phyloP scores from a whole-genome alignment of 2,113 vertebrate species.

The Phylloscopus whistleri region DNA sequence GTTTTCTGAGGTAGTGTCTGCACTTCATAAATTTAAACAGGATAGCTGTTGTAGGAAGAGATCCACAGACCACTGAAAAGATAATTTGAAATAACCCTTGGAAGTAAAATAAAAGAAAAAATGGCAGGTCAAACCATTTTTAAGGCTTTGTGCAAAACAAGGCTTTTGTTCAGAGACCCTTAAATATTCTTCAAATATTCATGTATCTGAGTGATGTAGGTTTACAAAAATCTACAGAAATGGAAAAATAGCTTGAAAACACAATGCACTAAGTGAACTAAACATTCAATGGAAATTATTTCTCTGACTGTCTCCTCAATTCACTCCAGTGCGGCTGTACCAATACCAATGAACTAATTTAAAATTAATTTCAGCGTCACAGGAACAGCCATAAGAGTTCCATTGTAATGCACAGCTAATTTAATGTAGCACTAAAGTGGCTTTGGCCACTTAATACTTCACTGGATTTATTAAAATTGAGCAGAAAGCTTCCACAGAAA shows the following conservation, averaged over 20 bases:
- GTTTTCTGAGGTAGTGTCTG: not conserved
- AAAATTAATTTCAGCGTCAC: constrained; percentile 33
- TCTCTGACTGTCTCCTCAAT: not conserved
- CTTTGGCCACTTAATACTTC: not conserved
- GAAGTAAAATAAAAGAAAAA: not conserved
- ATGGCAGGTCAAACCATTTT: not conserved
- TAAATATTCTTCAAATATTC: not conserved
- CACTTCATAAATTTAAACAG: not conserved
- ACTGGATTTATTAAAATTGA: not conserved
- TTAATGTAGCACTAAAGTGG: constrained; percentile 22
- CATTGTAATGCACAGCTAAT: constrained; percentile 15
- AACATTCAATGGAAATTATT: not conserved
- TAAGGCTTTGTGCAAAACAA: not conserved
- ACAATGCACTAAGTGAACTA: not conserved
- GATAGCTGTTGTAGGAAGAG: not conserved
- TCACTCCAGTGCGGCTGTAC: not conserved
- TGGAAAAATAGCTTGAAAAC: not conserved
- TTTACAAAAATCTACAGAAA: not conserved
- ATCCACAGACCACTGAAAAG: not conserved
- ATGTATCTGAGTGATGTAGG: not conserved
- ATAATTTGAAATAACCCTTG: not conserved
- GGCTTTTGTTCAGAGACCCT: not conserved
- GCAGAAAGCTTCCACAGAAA: not conserved
- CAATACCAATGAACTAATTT: constrained; percentile 9
- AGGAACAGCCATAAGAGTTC: not conserved